Percentiles rank a stretch among this genome's conserved stretches.
phyloP scores from a whole-genome alignment of 2,888 invertebrate species.

The Acanthosoma haemorrhoidale region DNA sequence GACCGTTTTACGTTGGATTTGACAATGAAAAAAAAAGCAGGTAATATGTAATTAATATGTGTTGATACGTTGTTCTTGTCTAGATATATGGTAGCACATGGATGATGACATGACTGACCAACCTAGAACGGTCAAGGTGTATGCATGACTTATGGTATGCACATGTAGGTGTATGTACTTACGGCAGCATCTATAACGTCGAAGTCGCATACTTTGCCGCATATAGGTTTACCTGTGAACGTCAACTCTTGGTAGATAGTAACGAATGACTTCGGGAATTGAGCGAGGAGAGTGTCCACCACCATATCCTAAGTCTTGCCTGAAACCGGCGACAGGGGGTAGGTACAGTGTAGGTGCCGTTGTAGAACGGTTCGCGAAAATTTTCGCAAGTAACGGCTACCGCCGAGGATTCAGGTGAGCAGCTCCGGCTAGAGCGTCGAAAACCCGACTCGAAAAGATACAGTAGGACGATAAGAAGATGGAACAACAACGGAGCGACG shows the following conservation, averaged over 20 bases:
- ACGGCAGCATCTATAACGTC: constrained; percentile 34
- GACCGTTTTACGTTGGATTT: no score
- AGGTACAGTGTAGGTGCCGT: constrained; percentile 18
- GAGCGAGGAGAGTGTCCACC: constrained; percentile 28
- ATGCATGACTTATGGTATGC: no score
- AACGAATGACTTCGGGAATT: constrained; percentile 30
- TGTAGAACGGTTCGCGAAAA: background rate
- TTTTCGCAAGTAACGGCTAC: background rate
- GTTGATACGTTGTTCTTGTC: no score
- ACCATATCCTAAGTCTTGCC: constrained; percentile 1
- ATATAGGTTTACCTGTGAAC: constrained; percentile 35
- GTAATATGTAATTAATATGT: no score
- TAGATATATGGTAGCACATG: no score
- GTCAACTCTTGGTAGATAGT: constrained; percentile 1
- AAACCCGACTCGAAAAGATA: background rate
- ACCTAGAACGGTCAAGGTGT: no score
- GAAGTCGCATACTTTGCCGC: constrained; percentile 36
- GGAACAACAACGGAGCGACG: background rate
- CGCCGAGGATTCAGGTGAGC: background rate
- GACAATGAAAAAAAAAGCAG: no score
- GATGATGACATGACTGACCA: no score
- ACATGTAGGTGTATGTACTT: background rate
- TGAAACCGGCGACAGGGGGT: background rate
- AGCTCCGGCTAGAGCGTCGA: background rate
- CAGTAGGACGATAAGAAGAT: background rate